Conservation (phyloP, 1,140 invertebrate species). For the Halesus radiatus region DNA sequence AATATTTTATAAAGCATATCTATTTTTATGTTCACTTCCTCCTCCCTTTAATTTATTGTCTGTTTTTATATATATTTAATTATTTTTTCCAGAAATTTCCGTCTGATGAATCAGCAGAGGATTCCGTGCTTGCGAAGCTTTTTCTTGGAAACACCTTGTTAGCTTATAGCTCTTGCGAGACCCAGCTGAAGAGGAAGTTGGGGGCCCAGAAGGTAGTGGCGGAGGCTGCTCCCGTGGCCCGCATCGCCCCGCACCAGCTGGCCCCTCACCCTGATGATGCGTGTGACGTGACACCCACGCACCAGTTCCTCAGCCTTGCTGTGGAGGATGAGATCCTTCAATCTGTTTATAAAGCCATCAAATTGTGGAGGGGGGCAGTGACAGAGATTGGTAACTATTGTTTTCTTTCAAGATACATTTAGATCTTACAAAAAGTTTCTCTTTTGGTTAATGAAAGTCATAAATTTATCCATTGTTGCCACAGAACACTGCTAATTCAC, state of each 20-base stretch:
- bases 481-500: no score
- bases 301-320: constrained; percentile 41
- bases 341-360: constrained; percentile 40
- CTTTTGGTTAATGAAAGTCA: no score
- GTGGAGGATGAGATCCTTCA: constrained; percentile 30
- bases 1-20: background rate
- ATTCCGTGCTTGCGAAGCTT: constrained; percentile 24
- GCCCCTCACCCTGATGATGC: constrained; percentile 48
- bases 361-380: constrained; percentile 41
- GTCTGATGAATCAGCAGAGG: constrained; percentile 13
- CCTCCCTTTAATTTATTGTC: background rate
- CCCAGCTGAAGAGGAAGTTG: constrained; percentile 31
- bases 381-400: background rate
- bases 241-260: background rate
- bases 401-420: no score
- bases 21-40: background rate
- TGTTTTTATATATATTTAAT: background rate
- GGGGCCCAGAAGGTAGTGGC: constrained; percentile 1
- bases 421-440: no score
- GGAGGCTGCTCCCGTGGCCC: background rate
- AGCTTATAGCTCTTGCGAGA: constrained; percentile 35
- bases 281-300: constrained; percentile 51
- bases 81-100: constrained; percentile 13
- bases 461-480: no score
- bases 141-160: constrained; percentile 36